These are phyloP conservation scores for Leptestheria dahalacensis DNA, from an alignment of 1,140 invertebrate species.

Conservation along the genomic window DNA sequence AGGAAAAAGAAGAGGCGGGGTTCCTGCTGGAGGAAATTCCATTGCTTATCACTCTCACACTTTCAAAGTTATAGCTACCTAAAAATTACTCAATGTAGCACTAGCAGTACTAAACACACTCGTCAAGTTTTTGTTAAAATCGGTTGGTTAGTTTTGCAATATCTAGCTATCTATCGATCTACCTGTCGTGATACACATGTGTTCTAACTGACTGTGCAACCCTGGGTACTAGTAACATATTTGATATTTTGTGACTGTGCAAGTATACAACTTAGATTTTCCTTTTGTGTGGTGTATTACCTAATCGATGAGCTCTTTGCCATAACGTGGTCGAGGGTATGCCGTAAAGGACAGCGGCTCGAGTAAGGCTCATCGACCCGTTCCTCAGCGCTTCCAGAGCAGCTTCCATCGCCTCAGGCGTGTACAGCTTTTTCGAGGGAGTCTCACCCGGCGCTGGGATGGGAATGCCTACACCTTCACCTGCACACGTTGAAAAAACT, in stretches of 20 bases:
- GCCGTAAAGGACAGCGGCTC: conserved; percentile 62
- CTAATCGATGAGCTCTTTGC: conserved; percentile 68
- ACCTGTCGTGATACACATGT: too few species aligned
- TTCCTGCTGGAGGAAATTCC: too few species aligned
- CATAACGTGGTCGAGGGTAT: conserved; percentile 79
- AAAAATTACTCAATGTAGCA: too few species aligned
- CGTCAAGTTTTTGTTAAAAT: too few species aligned
- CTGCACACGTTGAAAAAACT: not conserved
- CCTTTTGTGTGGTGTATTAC: not conserved
- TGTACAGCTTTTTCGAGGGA: conserved; percentile 50
- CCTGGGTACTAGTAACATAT: too few species aligned
- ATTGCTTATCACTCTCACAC: too few species aligned
- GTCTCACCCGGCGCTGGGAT: conserved; percentile 16
- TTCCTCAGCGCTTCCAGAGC: conserved; percentile 66
- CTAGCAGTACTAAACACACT: too few species aligned
- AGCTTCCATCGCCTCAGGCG: conserved; percentile 71
- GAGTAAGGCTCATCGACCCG: conserved; percentile 73
- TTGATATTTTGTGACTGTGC: not conserved
- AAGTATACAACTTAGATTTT: not conserved
- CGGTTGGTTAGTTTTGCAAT: too few species aligned
- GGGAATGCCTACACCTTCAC: not conserved
- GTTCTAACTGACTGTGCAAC: too few species aligned
- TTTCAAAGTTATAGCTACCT: too few species aligned
- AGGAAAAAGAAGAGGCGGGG: too few species aligned
- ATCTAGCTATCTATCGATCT: too few species aligned